Conservation (phyloP, 1,140 invertebrate species). For the Mycetomoellerius zeteki region DNA sequence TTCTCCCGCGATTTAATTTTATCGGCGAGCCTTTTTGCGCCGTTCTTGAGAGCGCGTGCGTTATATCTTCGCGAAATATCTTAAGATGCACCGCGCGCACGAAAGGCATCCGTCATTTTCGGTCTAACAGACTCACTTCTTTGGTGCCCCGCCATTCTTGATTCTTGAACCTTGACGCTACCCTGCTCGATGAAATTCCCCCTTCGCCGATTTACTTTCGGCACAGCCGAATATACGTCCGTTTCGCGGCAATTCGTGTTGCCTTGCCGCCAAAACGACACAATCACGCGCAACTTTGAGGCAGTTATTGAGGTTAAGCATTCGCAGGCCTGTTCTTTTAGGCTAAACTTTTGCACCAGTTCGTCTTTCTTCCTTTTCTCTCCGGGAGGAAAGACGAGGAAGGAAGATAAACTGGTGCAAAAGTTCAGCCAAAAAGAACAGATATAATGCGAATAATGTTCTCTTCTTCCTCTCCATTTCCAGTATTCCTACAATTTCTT, state of each 20-base stretch:
- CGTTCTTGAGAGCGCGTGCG: background rate
- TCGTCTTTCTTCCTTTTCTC: no score
- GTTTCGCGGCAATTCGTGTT: background rate
- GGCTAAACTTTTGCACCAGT: no score
- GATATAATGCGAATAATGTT: no score
- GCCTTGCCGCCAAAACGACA: constrained; percentile 29
- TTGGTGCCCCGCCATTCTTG: constrained; percentile 33
- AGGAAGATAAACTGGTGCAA: no score
- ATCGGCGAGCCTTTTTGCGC: background rate
- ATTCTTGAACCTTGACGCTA: background rate
- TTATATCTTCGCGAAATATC: background rate
- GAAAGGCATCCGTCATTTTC: background rate
- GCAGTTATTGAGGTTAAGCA: constrained; percentile 71
- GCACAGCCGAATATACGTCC: background rate
- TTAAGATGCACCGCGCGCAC: background rate
- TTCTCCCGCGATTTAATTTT: constrained; percentile 17
- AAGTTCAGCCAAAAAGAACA: no score
- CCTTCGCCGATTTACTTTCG: background rate
- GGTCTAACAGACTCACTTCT: constrained; percentile 48
- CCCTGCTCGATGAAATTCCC: background rate
- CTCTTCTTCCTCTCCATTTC: background rate
- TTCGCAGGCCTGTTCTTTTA: no score
- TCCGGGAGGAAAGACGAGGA: no score
- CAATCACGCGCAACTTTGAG: constrained; percentile 48
- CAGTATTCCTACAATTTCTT: background rate